Percentiles rank a stretch among this genome's conserved stretches.
phyloP scores from a whole-genome alignment of 2,888 invertebrate species.

The Palloptera scutellata region DNA sequence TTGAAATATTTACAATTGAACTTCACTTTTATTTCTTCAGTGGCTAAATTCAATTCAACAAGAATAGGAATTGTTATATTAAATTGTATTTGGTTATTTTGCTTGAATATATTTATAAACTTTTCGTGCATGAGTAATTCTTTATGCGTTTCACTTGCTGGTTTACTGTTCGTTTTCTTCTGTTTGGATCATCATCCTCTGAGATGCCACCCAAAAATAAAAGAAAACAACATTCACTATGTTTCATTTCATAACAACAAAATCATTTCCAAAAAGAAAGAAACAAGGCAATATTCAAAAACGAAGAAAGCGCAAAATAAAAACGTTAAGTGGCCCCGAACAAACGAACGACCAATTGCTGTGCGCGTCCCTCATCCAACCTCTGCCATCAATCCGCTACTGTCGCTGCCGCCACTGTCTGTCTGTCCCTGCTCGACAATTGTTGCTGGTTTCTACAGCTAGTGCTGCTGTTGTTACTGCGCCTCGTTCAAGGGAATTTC shows the following conservation, averaged over 20 bases:
- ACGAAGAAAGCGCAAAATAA: constrained; percentile 9
- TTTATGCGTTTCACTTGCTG: constrained; percentile 25
- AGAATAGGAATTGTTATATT: too few relatives aligned
- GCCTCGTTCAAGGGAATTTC: constrained; percentile 45
- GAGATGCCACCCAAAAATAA: background rate
- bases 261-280: background rate
- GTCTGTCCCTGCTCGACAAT: too few relatives aligned
- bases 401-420: background rate
- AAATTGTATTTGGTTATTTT: too few relatives aligned
- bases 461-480: constrained; percentile 29
- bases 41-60: too few relatives aligned
- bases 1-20: background rate
- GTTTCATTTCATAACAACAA: constrained; percentile 6
- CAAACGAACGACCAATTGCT: constrained; percentile 5
- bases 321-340: constrained; percentile 13
- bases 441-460: background rate
- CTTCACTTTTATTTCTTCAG: constrained; percentile 16
- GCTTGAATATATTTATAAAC: constrained; percentile 1
- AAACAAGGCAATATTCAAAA: background rate
- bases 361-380: constrained; percentile 25
- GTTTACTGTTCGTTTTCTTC: constrained; percentile 14
- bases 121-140: constrained; percentile 18
- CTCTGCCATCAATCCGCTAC: background rate
- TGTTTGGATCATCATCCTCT: too few relatives aligned
- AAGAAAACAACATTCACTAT: background rate